A percentile compares a stretch with the other conserved stretches of the same genome.
Evolutionary conservation across 2,113 vertebrate genomes (phyloP).

Genomic region (Saguinus imperator): DNA sequence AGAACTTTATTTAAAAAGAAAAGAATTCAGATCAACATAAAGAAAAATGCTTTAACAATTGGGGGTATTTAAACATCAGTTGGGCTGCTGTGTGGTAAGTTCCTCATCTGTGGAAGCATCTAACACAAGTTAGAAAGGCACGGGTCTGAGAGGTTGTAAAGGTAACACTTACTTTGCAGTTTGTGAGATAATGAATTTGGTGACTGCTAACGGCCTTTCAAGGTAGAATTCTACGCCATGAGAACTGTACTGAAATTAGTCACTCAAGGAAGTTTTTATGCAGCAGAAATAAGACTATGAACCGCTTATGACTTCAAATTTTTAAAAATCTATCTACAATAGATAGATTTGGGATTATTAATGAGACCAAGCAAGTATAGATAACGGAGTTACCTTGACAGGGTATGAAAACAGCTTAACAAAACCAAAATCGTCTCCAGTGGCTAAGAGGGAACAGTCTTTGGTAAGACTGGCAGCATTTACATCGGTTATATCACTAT

Average conservation of each 20-base stretch:
- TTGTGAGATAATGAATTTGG: not conserved
- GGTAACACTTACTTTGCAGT: not conserved
- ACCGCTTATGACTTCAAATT: not conserved
- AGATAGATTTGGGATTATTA: not conserved
- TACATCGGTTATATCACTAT: conserved; percentile 90
- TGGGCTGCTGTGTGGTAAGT: not conserved
- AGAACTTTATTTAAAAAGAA: not conserved
- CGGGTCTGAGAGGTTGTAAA: not conserved
- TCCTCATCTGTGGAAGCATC: not conserved
- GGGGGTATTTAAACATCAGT: not conserved
- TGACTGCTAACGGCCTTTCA: not conserved
- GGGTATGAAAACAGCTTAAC: conserved; percentile 97
- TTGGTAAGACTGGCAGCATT: conserved; percentile 93
- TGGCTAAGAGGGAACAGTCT: conserved; percentile 92
- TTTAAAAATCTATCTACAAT: not conserved
- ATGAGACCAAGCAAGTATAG: not conserved
- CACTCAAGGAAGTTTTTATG: not conserved
- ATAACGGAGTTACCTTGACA: conserved; percentile 87
- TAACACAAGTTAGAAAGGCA: not conserved
- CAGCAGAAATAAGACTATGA: not conserved
- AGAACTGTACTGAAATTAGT: not conserved
- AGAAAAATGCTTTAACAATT: not conserved
- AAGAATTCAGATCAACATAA: not conserved
- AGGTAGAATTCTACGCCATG: not conserved
- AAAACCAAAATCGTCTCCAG: conserved; percentile 96